These are phyloP conservation scores for Drosophila histrio DNA, from an alignment of 2,888 invertebrate genomes.

Conservation along the genomic window DNA sequence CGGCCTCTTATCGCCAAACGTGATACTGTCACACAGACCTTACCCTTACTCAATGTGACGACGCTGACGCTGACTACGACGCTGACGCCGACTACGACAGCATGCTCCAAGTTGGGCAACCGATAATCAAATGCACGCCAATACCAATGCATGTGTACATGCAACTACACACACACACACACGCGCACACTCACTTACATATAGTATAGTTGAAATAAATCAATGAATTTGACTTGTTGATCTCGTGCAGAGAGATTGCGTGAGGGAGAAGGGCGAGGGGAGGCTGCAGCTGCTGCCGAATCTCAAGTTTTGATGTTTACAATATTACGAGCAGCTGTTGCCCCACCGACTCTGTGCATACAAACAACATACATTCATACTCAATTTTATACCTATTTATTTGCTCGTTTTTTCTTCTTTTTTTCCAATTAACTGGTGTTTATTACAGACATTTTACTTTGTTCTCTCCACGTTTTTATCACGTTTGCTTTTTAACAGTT, in stretches of 20 bases:
- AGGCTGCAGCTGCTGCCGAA: not conserved
- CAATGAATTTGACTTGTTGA: slow-evolving; percentile 13
- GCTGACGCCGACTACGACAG: slow-evolving; percentile 18
- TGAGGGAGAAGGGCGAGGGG: not conserved
- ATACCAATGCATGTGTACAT: slow-evolving; percentile 4
- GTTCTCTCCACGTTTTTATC: not conserved
- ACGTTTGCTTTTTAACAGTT: not conserved
- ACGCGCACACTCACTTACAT: not conserved
- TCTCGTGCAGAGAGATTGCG: not conserved
- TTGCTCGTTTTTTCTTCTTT: not conserved
- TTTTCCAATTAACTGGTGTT: not conserved
- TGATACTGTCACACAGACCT: slow-evolving; percentile 20
- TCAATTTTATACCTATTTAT: not conserved
- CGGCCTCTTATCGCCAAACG: slow-evolving; percentile 28
- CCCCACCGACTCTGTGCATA: not conserved
- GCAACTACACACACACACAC: not conserved
- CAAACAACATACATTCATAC: slow-evolving; percentile 5
- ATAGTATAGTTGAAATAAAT: not conserved
- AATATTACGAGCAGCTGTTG: slow-evolving; percentile 46
- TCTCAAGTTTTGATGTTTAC: slow-evolving; percentile 37
- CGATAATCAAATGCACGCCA: slow-evolving; percentile 5
- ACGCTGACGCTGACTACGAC: slow-evolving; percentile 10
- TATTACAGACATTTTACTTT: not conserved
- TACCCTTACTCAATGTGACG: slow-evolving; percentile 36
- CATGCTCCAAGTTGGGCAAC: slow-evolving; percentile 31